Percentiles rank a stretch among this genome's conserved stretches.
Evolutionary conservation across 2,797 vertebrate genomes (phyloP).

Genomic region (Sebastes flavidus): DNA sequence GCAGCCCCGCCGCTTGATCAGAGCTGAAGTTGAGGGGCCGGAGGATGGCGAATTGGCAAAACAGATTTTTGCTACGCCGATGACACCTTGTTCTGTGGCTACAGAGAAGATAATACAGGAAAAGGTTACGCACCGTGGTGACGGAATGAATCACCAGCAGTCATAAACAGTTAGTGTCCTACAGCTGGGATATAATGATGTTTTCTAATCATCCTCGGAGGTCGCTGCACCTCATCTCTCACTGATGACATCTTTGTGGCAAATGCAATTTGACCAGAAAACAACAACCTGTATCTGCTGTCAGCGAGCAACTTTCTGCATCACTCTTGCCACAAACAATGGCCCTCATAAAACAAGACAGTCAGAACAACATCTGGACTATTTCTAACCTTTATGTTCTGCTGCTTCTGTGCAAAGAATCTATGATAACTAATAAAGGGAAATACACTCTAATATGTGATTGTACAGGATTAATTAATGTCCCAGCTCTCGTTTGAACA

Average conservation of each 20-base stretch:
- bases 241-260: conserved; percentile 46
- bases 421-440: not conserved
- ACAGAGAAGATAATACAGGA: conserved; percentile 37
- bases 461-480: not conserved
- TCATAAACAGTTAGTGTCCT: conserved; percentile 69
- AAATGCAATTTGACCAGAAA: conserved; percentile 66
- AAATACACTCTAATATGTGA: not conserved
- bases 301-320: conserved; percentile 27
- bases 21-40: conserved; percentile 65
- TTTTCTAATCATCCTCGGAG: conserved; percentile 66
- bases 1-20: conserved; percentile 53
- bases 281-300: conserved; percentile 47
- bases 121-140: conserved; percentile 42
- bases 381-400: not conserved
- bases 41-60: conserved; percentile 54
- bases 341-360: conserved; percentile 20
- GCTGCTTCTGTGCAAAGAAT: conserved; percentile 4
- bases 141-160: conserved; percentile 52
- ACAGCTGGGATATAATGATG: conserved; percentile 58
- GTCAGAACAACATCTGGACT: conserved; percentile 26
- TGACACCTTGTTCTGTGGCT: conserved; percentile 60
- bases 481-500: not conserved
- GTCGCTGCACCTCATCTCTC: conserved; percentile 62
- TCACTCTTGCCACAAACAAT: conserved; percentile 23
- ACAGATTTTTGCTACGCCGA: conserved; percentile 48